These are phyloP conservation scores for Odontocolon sp. DNA, from an alignment of 2,888 invertebrate species.

Conservation along the genomic window DNA sequence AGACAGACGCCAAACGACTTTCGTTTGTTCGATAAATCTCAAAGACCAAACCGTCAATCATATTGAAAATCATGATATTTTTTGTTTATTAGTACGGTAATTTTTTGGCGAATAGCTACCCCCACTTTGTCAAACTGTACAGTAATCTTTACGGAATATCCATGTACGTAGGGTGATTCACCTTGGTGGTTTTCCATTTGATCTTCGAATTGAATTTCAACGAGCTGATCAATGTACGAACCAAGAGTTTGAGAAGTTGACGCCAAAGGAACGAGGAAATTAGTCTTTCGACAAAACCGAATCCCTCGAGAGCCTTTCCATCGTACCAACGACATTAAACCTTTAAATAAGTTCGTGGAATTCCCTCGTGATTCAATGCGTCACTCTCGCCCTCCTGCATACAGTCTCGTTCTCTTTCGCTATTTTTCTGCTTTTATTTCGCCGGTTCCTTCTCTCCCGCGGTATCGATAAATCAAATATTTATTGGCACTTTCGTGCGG, in stretches of 20 bases:
- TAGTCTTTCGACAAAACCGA: slow-evolving; percentile 1
- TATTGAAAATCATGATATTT: no score
- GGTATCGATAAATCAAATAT: slow-evolving; percentile 51
- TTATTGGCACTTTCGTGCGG: slow-evolving; percentile 48
- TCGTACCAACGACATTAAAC: slow-evolving; percentile 9
- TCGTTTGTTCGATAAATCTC: no score
- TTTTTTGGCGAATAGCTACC: no score
- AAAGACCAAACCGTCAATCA: no score
- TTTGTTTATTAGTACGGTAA: no score
- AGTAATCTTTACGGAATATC: no score
- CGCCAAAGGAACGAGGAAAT: slow-evolving; percentile 10
- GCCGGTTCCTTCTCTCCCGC: not conserved
- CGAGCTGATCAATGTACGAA: not conserved
- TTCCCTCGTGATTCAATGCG: slow-evolving; percentile 19
- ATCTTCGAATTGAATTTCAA: slow-evolving; percentile 35
- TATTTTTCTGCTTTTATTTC: no score
- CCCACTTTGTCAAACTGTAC: no score
- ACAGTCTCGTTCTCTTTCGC: not conserved
- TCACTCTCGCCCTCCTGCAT: not conserved
- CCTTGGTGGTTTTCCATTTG: slow-evolving; percentile 21
- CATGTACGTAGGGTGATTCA: not conserved
- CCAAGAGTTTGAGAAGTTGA: not conserved
- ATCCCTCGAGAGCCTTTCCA: slow-evolving; percentile 21
- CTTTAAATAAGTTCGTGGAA: slow-evolving; percentile 32
- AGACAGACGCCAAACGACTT: no score